Evolutionary conservation across 2,797 vertebrate genomes (phyloP).

Genomic region (Pelodytes ibericus): DNA sequence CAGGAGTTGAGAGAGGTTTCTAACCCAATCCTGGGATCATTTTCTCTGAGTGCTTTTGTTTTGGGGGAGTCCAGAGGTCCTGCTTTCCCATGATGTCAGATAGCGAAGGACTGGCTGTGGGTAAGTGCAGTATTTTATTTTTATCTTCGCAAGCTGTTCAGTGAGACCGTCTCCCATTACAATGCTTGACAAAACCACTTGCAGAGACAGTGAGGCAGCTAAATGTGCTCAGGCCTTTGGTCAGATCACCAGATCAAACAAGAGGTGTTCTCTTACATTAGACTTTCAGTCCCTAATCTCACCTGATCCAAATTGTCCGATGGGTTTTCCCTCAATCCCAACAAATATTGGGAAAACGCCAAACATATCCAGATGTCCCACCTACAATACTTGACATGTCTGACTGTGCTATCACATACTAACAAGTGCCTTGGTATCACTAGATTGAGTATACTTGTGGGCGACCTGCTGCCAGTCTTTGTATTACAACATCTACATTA

Average conservation of each 20-base stretch:
- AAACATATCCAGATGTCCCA: no score
- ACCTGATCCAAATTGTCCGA: no score
- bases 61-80: neutral
- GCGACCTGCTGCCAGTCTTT: no score
- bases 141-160: constrained; percentile 64
- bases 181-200: neutral
- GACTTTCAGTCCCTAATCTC: no score
- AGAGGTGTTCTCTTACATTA: neutral
- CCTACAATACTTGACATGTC: no score
- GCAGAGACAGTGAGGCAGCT: neutral
- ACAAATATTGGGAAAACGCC: no score
- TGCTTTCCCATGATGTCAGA: constrained; percentile 84
- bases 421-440: no score
- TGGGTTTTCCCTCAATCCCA: no score
- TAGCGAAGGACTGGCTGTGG: constrained; percentile 87
- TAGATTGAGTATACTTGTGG: no score
- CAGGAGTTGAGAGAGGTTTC: constrained; percentile 22
- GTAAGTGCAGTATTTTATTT: constrained; percentile 84
- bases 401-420: no score
- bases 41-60: constrained; percentile 36
- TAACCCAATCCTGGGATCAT: constrained; percentile 26
- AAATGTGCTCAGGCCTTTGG: neutral
- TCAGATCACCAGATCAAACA: neutral
- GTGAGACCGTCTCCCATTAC: constrained; percentile 25
- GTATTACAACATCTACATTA: no score